phyloP scores from a whole-genome alignment of 2,113 vertebrate species.

The Pristiophorus japonicus region DNA sequence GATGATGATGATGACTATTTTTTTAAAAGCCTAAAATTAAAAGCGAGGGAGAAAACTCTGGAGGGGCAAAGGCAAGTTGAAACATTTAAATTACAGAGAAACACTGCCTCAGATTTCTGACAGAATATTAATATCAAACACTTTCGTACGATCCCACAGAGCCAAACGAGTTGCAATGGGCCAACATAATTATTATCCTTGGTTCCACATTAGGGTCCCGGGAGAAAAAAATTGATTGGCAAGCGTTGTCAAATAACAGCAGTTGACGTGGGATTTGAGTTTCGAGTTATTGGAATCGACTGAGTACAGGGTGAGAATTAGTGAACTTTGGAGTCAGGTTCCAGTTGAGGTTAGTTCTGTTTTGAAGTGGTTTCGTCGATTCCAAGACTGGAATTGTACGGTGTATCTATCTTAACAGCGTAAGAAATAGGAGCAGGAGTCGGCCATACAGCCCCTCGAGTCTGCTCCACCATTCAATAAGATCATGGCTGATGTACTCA shows the following conservation, averaged over 20 bases:
- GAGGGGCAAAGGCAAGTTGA: not conserved
- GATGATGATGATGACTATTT: no score
- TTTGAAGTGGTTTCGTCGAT: not conserved
- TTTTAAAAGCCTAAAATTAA: not conserved
- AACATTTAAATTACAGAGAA: not conserved
- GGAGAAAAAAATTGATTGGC: not conserved
- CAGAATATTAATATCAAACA: not conserved
- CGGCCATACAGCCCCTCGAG: no score
- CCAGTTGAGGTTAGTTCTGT: not conserved
- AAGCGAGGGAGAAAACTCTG: not conserved
- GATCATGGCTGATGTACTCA: no score
- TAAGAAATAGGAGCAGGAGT: no score
- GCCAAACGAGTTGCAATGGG: not conserved
- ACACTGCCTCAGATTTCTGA: not conserved
- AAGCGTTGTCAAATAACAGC: not conserved
- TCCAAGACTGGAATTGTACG: not conserved
- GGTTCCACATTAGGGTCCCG: not conserved
- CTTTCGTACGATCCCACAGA: not conserved
- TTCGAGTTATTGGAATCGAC: not conserved
- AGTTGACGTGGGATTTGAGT: not conserved
- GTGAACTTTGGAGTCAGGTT: not conserved
- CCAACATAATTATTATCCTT: not conserved
- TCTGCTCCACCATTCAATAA: no score
- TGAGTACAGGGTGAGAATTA: not conserved
- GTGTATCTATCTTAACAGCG: not conserved